A percentile compares a stretch with the other conserved stretches of the same genome.
Evolutionary conservation across 1,140 invertebrate species (phyloP).

Genomic region (Drosophila nigromelanica): DNA sequence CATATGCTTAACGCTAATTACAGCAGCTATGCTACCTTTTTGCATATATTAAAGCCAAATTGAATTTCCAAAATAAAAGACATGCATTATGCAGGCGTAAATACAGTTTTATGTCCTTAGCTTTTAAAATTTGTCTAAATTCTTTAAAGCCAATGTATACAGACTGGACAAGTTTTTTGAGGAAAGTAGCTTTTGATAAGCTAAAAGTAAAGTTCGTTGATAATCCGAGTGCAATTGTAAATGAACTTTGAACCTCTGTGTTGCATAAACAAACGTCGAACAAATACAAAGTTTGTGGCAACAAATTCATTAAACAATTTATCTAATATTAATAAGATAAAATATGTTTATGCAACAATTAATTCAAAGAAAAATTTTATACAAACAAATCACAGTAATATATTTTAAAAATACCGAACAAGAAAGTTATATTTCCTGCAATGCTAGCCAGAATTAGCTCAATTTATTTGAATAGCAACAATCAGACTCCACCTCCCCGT

Average conservation of each 20-base stretch:
- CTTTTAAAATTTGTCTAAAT: constrained; percentile 65
- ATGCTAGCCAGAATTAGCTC: not conserved
- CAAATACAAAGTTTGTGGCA: not conserved
- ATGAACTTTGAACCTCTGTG: not conserved
- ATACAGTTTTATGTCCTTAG: constrained; percentile 68
- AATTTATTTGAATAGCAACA: not conserved
- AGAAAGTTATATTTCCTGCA: too few relatives aligned
- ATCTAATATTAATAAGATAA: too few relatives aligned
- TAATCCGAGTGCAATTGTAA: constrained; percentile 24
- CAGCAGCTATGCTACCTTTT: constrained; percentile 1
- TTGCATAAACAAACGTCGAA: not conserved
- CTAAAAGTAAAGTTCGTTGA: constrained; percentile 24
- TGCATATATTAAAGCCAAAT: constrained; percentile 9
- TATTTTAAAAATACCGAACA: too few relatives aligned
- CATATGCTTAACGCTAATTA: constrained; percentile 16
- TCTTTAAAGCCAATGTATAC: constrained; percentile 45
- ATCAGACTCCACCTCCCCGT: not conserved
- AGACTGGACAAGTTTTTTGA: not conserved
- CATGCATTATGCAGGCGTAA: constrained; percentile 64
- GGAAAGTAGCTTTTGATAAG: not conserved
- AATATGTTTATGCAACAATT: too few relatives aligned
- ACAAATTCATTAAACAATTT: not conserved
- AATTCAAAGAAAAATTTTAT: too few relatives aligned
- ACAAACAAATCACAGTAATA: too few relatives aligned
- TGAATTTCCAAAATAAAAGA: constrained; percentile 21